phyloP scores from a whole-genome alignment of 2,113 vertebrate genomes.

The Coturnix japonica region DNA sequence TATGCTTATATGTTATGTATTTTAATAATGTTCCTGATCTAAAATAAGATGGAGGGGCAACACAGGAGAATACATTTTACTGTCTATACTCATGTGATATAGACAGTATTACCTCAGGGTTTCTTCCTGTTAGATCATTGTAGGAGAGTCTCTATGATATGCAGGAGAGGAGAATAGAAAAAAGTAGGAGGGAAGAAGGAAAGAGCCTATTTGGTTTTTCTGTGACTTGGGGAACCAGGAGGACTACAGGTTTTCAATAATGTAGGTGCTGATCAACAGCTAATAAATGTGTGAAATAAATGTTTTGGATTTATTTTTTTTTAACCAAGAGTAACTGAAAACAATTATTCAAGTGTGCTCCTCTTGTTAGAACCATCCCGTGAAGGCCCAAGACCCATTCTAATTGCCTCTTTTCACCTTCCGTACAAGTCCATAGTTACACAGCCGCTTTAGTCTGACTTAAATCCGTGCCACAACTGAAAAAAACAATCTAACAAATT shows the following conservation, averaged over 20 bases:
- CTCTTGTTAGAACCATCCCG: neutral
- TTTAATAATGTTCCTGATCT: neutral
- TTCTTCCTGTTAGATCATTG: neutral
- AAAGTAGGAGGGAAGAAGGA: neutral
- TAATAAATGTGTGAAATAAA: neutral
- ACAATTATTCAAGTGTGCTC: neutral
- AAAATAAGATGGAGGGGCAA: neutral
- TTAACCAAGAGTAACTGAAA: neutral
- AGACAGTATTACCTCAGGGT: neutral
- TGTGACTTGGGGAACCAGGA: neutral
- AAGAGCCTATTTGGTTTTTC: neutral
- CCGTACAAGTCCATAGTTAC: neutral
- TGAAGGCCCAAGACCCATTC: neutral
- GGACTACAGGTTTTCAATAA: neutral
- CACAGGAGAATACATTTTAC: neutral
- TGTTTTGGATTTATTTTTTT: neutral
- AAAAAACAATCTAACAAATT: neutral
- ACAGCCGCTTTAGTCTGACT: neutral
- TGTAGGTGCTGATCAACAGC: neutral
- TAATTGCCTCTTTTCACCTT: neutral
- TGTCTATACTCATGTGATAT: neutral
- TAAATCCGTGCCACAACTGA: neutral
- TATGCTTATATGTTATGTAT: conserved; percentile 9
- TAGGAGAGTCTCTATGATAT: neutral
- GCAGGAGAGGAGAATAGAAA: neutral